Evolutionary conservation across 2,888 invertebrate species (phyloP).

Genomic region (Epicampocera succincta): DNA sequence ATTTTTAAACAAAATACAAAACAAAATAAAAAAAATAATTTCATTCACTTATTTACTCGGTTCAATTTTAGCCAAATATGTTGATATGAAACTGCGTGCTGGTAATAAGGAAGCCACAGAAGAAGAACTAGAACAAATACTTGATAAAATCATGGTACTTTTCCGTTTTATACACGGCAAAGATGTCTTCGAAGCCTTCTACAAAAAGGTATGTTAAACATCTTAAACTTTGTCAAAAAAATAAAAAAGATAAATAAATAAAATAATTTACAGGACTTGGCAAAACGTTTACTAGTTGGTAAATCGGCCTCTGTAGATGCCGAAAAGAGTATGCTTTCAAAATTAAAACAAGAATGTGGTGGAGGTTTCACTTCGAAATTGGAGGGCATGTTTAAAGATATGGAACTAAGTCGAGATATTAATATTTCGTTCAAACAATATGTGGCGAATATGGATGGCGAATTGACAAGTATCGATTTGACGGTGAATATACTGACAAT

Average conservation of each 20-base stretch:
- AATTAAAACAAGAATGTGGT: constrained; percentile 99
- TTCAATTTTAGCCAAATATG: constrained; percentile 91
- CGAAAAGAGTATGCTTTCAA: constrained; percentile 99
- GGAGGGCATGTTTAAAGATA: constrained; percentile 99
- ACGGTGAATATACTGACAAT: constrained; percentile 98
- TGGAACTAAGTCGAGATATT: constrained; percentile 99
- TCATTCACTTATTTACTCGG: not conserved
- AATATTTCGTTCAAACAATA: constrained; percentile 96
- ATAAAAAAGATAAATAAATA: not conserved
- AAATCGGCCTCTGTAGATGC: constrained; percentile 99
- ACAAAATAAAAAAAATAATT: too few species aligned
- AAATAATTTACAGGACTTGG: constrained; percentile 86
- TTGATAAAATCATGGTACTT: constrained; percentile 99
- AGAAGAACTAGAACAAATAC: constrained; percentile 95
- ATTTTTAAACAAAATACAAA: too few species aligned
- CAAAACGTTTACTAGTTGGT: constrained; percentile 97
- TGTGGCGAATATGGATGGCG: constrained; percentile 78
- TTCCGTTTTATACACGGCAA: constrained; percentile 99
- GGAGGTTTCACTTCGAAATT: constrained; percentile 99
- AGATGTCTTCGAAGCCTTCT: constrained; percentile 99
- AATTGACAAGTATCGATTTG: constrained; percentile 87
- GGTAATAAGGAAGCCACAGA: constrained; percentile 99
- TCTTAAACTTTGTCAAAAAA: not conserved
- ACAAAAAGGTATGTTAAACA: constrained; percentile 88
- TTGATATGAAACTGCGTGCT: constrained; percentile 96